phyloP scores from a whole-genome alignment of 2,797 vertebrate species.

The Aselliscus stoliczkanus region DNA sequence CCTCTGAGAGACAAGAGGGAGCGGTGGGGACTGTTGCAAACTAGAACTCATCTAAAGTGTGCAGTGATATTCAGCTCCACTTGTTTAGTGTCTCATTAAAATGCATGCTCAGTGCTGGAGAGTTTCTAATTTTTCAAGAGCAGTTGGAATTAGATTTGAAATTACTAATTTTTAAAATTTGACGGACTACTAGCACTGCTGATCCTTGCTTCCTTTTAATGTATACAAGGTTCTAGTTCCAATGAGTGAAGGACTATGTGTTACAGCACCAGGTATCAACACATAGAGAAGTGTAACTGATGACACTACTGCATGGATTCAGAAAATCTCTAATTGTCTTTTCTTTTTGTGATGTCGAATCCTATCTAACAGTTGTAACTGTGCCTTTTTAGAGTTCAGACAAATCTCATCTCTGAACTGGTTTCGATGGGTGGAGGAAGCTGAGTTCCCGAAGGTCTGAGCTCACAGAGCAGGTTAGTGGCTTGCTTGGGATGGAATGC shows the following conservation, averaged over 20 bases:
- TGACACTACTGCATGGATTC: not conserved
- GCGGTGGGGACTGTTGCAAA: not conserved
- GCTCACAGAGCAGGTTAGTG: not conserved
- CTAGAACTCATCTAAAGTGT: not conserved
- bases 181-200: not conserved
- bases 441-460: not conserved
- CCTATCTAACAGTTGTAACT: not conserved
- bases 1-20: not conserved
- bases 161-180: not conserved
- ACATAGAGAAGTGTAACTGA: fast-evolving
- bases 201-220: not conserved
- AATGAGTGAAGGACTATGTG: not conserved
- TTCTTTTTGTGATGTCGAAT: not conserved
- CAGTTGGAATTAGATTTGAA: not conserved
- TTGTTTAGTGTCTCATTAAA: not conserved
- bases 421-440: not conserved
- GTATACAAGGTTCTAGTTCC: not conserved
- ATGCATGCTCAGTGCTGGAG: no score
- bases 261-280: not conserved
- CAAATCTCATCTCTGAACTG: not conserved
- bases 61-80: not conserved
- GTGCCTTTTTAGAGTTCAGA: not conserved
- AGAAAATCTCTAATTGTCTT: not conserved
- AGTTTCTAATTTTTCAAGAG: not conserved
- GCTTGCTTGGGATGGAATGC: not conserved